Evolutionary conservation across 2,113 vertebrate genomes (phyloP).

Genomic region (Lamprologus speciosus): DNA sequence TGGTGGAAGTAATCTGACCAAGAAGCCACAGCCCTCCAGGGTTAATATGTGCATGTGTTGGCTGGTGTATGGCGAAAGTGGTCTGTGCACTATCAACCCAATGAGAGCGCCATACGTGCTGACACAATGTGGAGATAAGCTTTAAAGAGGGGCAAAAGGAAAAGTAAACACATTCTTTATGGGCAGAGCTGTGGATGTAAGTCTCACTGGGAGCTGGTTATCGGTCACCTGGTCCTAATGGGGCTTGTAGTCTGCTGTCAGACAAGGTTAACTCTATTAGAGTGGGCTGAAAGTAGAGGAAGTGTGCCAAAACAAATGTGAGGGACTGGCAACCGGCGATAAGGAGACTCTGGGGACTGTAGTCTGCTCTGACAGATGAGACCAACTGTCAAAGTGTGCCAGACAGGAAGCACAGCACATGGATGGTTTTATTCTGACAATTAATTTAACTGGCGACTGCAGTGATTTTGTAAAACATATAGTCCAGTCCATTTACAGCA

Average conservation of each 20-base stretch:
- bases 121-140: not conserved
- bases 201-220: not conserved
- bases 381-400: not conserved
- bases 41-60: not conserved
- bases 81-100: slow-evolving; percentile 6
- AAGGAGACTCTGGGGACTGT: not conserved
- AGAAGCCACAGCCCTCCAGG: not conserved
- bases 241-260: not conserved
- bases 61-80: not conserved
- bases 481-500: not conserved
- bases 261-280: not conserved
- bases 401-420: not conserved
- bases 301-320: slow-evolving; percentile 1
- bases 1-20: slow-evolving; percentile 36
- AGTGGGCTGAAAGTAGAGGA: slow-evolving; percentile 6
- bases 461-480: not conserved
- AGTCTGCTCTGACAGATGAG: not conserved
- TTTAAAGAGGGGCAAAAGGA: not conserved
- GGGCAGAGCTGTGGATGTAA: not conserved
- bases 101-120: not conserved
- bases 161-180: not conserved
- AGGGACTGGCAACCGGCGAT: slow-evolving; percentile 3
- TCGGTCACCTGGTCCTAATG: not conserved
- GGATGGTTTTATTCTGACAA: not conserved
- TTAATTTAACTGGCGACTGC: not conserved